Evolutionary conservation across 2,113 vertebrate genomes (phyloP).

Genomic region (Calyptommatus sinebrachiatus): DNA sequence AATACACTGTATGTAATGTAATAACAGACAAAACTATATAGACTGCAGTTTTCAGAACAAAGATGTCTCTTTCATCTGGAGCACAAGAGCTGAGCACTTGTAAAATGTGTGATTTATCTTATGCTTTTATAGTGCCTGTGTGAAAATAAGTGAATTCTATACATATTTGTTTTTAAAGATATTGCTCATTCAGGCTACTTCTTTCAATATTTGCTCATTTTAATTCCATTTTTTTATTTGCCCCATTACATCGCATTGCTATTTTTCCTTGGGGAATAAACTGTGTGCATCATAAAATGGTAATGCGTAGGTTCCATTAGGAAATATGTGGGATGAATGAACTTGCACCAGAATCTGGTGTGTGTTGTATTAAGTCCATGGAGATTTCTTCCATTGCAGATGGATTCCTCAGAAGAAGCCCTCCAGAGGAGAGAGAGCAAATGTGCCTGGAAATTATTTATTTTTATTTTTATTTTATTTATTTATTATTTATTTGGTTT

Average conservation of each 20-base stretch:
- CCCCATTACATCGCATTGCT: slow-evolving; percentile 11
- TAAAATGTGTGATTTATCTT: slow-evolving; percentile 46
- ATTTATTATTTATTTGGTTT: too few relatives aligned
- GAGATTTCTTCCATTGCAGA: not conserved
- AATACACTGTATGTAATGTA: too few relatives aligned
- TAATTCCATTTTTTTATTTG: slow-evolving; percentile 26
- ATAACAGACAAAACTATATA: too few relatives aligned
- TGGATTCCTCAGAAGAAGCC: not conserved
- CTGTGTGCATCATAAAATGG: not conserved
- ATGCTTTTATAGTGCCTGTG: slow-evolving; percentile 38
- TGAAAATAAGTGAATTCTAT: slow-evolving; percentile 2
- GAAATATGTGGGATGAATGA: not conserved
- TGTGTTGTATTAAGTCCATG: not conserved
- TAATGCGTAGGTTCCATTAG: not conserved
- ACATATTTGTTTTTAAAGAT: slow-evolving; percentile 45
- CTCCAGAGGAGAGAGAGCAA: not conserved
- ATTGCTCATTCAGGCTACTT: slow-evolving; percentile 33
- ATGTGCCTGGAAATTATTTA: too few relatives aligned
- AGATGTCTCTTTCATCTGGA: slow-evolving; percentile 47
- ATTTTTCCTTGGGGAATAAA: slow-evolving; percentile 11
- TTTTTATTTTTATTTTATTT: too few relatives aligned
- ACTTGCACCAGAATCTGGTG: not conserved
- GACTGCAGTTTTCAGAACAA: not conserved
- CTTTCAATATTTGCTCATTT: slow-evolving; percentile 41
- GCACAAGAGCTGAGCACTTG: slow-evolving; percentile 34